These are phyloP conservation scores for Iphiclides podalirius DNA, from an alignment of 2,888 invertebrate species.

Conservation along the genomic window DNA sequence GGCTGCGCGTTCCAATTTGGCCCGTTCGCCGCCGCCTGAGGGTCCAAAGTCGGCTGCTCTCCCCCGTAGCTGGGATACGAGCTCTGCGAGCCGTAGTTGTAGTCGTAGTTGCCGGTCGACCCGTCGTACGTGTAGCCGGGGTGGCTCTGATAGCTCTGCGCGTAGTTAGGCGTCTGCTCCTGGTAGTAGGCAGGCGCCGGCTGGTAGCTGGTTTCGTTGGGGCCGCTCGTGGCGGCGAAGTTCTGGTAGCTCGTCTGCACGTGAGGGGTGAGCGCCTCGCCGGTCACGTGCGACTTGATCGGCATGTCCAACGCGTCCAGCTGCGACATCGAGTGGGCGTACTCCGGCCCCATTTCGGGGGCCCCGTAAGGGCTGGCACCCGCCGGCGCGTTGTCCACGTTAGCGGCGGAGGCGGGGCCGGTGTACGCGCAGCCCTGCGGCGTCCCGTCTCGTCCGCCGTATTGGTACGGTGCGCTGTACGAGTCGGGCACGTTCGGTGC, in stretches of 20 bases:
- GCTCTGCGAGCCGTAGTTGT: constrained; percentile 82
- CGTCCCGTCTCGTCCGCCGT: constrained; percentile 41
- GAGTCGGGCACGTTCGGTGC: constrained; percentile 25
- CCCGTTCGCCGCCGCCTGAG: constrained; percentile 44
- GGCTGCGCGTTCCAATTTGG: constrained; percentile 50
- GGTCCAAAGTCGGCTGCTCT: constrained; percentile 42
- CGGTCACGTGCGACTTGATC: constrained; percentile 68
- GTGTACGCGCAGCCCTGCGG: constrained; percentile 57
- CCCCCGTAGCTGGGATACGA: constrained; percentile 44
- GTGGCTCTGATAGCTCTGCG: constrained; percentile 72
- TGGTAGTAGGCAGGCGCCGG: constrained; percentile 35
- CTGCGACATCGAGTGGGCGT: constrained; percentile 42
- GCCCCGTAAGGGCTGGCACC: constrained; percentile 37
- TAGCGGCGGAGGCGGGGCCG: constrained; percentile 44
- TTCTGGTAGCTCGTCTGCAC: constrained; percentile 33
- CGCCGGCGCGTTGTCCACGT: constrained; percentile 37
- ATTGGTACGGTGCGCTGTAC: constrained; percentile 42
- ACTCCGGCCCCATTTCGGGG: constrained; percentile 27
- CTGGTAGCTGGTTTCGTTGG: constrained; percentile 41
- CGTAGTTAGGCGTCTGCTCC: constrained; percentile 44
- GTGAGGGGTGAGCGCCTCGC: constrained; percentile 52
- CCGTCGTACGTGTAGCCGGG: constrained; percentile 82
- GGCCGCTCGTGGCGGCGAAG: constrained; percentile 32
- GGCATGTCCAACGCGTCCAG: constrained; percentile 62
- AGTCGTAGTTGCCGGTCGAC: constrained; percentile 79